phyloP scores from a whole-genome alignment of 2,113 vertebrate genomes.

The Callorhinus ursinus region DNA sequence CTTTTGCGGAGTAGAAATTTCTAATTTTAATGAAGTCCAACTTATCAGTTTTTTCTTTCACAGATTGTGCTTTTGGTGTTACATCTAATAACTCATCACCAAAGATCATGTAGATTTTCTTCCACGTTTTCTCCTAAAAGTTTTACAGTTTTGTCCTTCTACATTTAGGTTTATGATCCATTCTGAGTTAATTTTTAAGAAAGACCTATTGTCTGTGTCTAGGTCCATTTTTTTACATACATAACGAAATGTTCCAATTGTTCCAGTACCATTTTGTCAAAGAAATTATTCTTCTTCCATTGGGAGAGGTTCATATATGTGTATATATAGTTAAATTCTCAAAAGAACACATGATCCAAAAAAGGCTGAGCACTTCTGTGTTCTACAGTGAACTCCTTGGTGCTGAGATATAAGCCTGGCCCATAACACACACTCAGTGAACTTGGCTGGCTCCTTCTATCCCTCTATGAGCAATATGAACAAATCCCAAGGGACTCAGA shows the following conservation, averaged over 20 bases:
- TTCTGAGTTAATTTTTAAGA: slow-evolving; percentile 23
- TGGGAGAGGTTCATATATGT: not conserved
- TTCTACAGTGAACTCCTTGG: not conserved
- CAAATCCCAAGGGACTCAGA: not conserved
- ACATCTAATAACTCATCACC: not conserved
- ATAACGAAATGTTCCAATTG: not conserved
- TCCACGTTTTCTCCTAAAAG: not conserved
- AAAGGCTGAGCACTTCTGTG: not conserved
- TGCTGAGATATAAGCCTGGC: not conserved
- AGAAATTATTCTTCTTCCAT: not conserved
- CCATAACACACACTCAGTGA: not conserved
- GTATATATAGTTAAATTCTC: not conserved
- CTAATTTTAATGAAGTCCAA: slow-evolving; percentile 22
- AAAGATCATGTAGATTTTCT: not conserved
- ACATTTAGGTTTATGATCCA: not conserved
- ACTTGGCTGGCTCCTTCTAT: not conserved
- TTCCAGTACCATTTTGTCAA: not conserved
- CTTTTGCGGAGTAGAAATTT: not conserved
- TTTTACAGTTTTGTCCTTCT: not conserved
- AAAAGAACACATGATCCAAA: not conserved
- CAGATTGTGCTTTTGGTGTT: not conserved
- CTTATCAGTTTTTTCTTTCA: slow-evolving; percentile 3
- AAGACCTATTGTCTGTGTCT: not conserved
- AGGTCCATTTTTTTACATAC: not conserved
- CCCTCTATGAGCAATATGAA: not conserved